Evolutionary conservation across 2,797 vertebrate species (phyloP), one percentile per base, ranked within the genome.

Genomic region (Megaceryle alcyon): DNA sequence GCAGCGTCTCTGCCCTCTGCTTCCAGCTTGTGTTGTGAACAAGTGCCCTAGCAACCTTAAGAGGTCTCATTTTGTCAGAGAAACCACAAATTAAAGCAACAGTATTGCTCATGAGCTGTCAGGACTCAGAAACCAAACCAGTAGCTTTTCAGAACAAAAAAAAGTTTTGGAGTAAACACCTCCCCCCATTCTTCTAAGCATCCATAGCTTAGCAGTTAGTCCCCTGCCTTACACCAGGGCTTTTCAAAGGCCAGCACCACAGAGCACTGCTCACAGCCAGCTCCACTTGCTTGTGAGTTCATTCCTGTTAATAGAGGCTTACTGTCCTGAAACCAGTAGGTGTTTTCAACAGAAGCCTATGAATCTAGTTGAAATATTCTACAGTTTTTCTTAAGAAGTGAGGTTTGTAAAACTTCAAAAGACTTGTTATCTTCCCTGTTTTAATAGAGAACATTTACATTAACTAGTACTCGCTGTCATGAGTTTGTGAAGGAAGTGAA

Each of bases 221-320:
- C 14, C 31, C 26, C 15, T 82, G 64, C 11, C 69, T 73, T 90
- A 80, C 56, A 37, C 25, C 22, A 33, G 11, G 43, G 80, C 18
- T 87, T 53, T 56, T 68, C 66, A 43, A 60, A 85, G 54, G 68
- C n/a, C 39, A 79, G 0, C n/a, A 71, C 43, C 44, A 56, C 44
- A 44, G 44, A 79, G 46, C 2, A 1, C n/a, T 39, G 25, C 2
- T 2, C 22, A 35, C 26, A 20, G 12, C 26, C 0, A 0, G 33
- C 41, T 86, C 51, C 21, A 10, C 76, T 69, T 88, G 46, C 12
- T 61, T 69, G 17, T 49, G 64, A 41, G 37, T 33, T 83, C 37
- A 33, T 66, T 72, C 21, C 44, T 48, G 35, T 61, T 83, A 33
- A 33, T 4, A 72, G 33, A 82, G 21, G 57, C 33, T n/a, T 37